Conservation (phyloP, 2,113 vertebrate genomes). For the Corythornis vintsioides region DNA sequence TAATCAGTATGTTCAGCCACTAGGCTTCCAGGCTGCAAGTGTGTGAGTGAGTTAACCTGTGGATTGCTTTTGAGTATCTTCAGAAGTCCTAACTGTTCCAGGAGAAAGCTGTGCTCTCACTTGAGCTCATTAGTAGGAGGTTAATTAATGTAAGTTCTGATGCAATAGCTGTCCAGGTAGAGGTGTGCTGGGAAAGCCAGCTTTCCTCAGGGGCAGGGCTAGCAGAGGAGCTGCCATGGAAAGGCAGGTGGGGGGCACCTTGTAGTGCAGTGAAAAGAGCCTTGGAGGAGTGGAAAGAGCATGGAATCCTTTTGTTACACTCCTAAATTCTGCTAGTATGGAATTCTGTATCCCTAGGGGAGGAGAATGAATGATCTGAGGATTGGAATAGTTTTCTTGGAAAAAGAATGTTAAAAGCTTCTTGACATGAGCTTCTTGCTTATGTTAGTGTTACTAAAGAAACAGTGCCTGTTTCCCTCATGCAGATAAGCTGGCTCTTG, state of each 20-base stretch:
- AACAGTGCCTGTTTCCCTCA: background rate
- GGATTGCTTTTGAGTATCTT: background rate
- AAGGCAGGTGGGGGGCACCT: background rate
- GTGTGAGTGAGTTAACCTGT: background rate
- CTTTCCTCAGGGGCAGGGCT: background rate
- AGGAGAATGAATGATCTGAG: background rate
- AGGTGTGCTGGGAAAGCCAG: background rate
- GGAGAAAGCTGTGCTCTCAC: background rate
- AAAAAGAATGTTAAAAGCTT: background rate
- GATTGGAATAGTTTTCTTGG: background rate
- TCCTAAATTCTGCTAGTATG: background rate
- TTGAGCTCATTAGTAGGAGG: background rate
- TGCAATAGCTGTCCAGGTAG: background rate
- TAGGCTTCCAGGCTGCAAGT: background rate
- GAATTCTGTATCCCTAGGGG: background rate
- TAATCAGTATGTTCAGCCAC: background rate
- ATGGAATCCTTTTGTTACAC: background rate
- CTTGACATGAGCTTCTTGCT: background rate
- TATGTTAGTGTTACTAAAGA: background rate
- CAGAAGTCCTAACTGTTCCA: background rate
- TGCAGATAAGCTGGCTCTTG: background rate
- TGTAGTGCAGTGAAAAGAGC: background rate
- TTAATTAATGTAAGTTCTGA: conserved; percentile 46
- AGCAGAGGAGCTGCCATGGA: too few relatives aligned
- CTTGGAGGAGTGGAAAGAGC: background rate